These are phyloP conservation scores for Periophthalmus modestus DNA, from an alignment of 2,113 vertebrate species.

Conservation along the genomic window DNA sequence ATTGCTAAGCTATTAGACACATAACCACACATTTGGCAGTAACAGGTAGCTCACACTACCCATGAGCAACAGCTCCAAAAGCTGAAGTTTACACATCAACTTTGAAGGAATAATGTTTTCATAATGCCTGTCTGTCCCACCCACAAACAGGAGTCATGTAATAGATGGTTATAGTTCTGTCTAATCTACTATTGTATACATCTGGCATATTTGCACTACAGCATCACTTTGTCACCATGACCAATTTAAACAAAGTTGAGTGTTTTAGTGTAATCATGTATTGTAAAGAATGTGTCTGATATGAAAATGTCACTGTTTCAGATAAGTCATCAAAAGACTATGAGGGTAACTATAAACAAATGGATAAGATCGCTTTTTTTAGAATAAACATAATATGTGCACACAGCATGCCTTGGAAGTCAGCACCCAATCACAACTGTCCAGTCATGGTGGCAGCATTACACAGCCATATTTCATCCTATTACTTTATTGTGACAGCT, in stretches of 20 bases:
- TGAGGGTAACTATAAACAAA: background rate
- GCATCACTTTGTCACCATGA: conserved; percentile 14
- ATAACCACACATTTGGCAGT: no score
- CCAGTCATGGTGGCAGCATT: background rate
- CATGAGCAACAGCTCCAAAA: background rate
- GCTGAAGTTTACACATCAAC: background rate
- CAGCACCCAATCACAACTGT: conserved; percentile 22
- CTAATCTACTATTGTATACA: background rate
- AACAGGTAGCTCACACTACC: background rate
- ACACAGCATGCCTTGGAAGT: conserved; percentile 32
- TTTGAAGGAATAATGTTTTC: background rate
- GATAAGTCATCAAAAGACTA: background rate
- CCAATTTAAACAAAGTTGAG: conserved; percentile 7
- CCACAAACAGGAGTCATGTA: background rate
- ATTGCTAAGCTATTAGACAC: no score
- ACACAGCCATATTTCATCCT: background rate
- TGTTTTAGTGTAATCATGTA: background rate
- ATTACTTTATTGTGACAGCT: background rate
- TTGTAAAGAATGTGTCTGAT: background rate
- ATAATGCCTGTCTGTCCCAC: background rate
- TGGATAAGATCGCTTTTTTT: conserved; percentile 22
- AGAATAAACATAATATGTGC: conserved; percentile 16
- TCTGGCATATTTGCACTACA: background rate
- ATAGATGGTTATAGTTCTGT: background rate
- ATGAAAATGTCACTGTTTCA: background rate